These are phyloP conservation scores for Florisuga fusca DNA, from an alignment of 2,797 vertebrate genomes.

Conservation along the genomic window DNA sequence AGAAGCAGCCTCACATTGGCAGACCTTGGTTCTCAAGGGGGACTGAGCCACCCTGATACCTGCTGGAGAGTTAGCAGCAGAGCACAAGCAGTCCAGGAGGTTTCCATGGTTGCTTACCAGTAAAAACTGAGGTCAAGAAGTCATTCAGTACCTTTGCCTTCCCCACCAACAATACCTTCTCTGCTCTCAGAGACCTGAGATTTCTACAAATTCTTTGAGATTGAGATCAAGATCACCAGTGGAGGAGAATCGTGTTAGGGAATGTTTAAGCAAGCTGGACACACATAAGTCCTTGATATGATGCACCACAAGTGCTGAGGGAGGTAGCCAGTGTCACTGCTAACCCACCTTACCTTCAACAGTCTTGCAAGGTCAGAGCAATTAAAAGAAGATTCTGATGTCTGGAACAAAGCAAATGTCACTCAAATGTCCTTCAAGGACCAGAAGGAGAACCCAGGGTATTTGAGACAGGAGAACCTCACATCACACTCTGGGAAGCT, in stretches of 20 bases:
- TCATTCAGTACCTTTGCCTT: no score
- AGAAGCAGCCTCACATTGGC: not conserved
- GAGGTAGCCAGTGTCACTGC: not conserved
- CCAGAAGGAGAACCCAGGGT: not conserved
- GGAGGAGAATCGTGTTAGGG: not conserved
- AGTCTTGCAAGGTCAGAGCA: not conserved
- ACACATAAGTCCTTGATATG: not conserved
- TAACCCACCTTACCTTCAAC: no score
- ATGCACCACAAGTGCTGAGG: not conserved
- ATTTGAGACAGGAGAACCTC: not conserved
- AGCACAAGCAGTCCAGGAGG: not conserved
- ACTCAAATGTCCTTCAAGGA: not conserved
- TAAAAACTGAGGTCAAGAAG: no score
- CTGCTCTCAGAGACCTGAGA: no score
- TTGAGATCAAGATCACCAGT: fast-evolving
- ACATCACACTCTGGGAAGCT: not conserved
- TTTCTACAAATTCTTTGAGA: not conserved
- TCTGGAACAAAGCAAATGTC: not conserved
- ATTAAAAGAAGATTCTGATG: not conserved
- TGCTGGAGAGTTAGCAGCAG: not conserved
- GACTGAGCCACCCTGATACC: not conserved
- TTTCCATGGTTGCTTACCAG: not conserved
- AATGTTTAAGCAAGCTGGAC: not conserved
- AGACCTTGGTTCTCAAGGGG: not conserved
- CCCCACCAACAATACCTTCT: no score